These are phyloP conservation scores for Acanthisitta chloris DNA, from an alignment of 2,113 vertebrate species.

Conservation along the genomic window DNA sequence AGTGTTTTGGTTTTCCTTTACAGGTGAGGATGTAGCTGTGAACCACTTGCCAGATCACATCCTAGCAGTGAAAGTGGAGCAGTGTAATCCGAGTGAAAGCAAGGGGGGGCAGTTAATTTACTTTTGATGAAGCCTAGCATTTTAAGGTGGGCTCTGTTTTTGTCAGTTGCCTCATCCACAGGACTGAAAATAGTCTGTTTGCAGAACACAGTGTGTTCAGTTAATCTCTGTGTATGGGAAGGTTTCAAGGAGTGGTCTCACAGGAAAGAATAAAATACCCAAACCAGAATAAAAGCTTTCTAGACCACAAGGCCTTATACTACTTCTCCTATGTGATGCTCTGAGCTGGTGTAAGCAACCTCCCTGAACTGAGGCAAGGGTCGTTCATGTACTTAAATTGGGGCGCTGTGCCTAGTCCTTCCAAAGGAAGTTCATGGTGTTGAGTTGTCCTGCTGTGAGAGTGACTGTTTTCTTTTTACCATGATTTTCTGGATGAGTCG, in stretches of 20 bases:
- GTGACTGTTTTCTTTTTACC: neutral
- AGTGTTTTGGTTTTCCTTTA: neutral
- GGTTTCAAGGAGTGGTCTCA: neutral
- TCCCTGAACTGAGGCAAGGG: neutral
- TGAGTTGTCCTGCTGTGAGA: neutral
- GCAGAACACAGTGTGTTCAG: neutral
- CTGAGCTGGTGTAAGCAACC: neutral
- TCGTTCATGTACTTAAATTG: neutral
- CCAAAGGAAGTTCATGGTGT: neutral
- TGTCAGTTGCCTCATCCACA: rapidly evolving
- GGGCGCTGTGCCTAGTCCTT: neutral
- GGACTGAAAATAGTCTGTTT: neutral
- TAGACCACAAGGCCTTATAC: neutral
- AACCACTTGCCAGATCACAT: neutral
- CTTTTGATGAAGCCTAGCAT: neutral
- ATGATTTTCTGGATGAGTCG: neutral
- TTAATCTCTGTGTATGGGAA: neutral
- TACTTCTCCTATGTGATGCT: neutral
- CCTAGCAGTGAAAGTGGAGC: neutral
- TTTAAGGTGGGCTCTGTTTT: neutral
- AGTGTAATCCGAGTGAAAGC: neutral
- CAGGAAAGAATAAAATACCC: neutral
- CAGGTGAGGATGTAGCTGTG: neutral
- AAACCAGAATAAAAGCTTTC: neutral
- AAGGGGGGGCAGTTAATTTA: neutral